These are phyloP conservation scores for Perodicticus potto DNA, from an alignment of 2,797 vertebrate genomes.

Conservation along the genomic window DNA sequence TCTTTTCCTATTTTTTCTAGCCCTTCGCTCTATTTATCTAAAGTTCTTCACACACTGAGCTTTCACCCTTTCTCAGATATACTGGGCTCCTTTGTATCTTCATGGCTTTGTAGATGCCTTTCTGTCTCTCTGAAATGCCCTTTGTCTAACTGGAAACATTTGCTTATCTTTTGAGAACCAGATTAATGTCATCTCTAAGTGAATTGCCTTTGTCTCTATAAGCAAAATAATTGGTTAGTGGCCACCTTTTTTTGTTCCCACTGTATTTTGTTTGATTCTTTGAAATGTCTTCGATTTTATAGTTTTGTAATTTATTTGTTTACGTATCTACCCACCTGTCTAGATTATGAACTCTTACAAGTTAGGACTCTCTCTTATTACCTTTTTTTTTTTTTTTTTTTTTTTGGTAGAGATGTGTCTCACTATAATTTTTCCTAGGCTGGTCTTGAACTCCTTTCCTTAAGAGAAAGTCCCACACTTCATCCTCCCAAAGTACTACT, in stretches of 20 bases:
- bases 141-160: neutral
- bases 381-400: neutral
- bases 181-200: neutral
- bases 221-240: neutral
- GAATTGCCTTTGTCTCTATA: neutral
- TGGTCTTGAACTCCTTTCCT: no score
- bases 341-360: neutral
- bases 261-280: neutral
- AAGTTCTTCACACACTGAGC: neutral
- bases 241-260: neutral
- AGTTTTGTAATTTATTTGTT: neutral
- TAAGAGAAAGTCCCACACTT: no score
- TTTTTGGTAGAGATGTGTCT: no score
- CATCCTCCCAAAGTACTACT: no score
- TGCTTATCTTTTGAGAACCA: neutral
- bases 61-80: neutral
- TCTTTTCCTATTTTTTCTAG: neutral
- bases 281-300: neutral
- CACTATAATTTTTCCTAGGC: no score
- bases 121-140: neutral
- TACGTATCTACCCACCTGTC: neutral
- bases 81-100: neutral
- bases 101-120: neutral
- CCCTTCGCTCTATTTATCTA: neutral
- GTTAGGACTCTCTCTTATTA: neutral